These are phyloP conservation scores for Tylochromis polylepis DNA, from an alignment of 2,113 vertebrate genomes.

Conservation along the genomic window DNA sequence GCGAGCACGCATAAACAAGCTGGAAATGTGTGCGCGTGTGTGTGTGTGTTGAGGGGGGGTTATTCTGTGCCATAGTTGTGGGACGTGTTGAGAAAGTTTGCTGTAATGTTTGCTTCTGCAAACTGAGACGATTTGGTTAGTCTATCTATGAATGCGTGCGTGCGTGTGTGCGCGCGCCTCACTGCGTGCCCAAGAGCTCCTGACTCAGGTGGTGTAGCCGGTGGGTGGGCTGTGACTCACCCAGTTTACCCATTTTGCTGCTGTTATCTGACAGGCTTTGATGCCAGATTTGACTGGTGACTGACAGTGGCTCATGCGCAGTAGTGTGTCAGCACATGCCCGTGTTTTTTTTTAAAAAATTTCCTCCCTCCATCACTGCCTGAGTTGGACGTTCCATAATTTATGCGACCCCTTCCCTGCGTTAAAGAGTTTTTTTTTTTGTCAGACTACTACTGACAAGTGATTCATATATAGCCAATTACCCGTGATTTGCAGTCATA, in stretches of 20 bases:
- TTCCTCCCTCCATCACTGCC: not conserved
- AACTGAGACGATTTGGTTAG: not conserved
- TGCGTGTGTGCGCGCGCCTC: not conserved
- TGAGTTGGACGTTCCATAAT: conserved; percentile 12
- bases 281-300: conserved; percentile 52
- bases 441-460: conserved; percentile 37
- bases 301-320: conserved; percentile 48
- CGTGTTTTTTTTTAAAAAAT: not conserved
- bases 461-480: conserved; percentile 50
- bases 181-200: not conserved
- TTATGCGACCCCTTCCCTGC: not conserved
- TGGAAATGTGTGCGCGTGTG: not conserved
- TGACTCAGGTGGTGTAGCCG: conserved; percentile 35
- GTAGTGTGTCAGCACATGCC: not conserved
- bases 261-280: conserved; percentile 40
- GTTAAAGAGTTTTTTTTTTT: conserved; percentile 1
- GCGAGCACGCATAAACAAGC: not conserved
- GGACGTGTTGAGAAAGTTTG: conserved; percentile 44
- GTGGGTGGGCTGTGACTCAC: conserved; percentile 57
- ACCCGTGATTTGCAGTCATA: conserved; percentile 45
- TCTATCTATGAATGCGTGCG: not conserved
- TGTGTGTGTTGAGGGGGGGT: not conserved
- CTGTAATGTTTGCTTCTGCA: not conserved
- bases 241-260: conserved; percentile 25
- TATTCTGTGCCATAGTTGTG: not conserved